Conservation (phyloP, 2,113 vertebrate genomes). For the Periophthalmodon schlosseri region DNA sequence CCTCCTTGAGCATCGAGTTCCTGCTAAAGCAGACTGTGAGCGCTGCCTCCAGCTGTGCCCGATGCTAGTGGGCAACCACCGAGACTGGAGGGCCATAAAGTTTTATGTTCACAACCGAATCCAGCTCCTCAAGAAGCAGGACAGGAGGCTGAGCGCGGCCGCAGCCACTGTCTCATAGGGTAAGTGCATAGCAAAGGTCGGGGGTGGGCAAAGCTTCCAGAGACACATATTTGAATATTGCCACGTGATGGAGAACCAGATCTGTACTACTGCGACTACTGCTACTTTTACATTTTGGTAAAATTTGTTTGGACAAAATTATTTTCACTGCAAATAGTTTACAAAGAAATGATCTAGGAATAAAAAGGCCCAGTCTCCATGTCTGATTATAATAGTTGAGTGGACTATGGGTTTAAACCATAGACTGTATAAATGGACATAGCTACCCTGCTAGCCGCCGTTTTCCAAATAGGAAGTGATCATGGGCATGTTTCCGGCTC, state of each 20-base stretch:
- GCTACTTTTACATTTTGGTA: not conserved
- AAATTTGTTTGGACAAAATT: not conserved
- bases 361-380: too few relatives aligned
- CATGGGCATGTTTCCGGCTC: too few relatives aligned
- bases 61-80: constrained; percentile 78
- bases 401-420: too few relatives aligned
- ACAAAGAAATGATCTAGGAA: not conserved
- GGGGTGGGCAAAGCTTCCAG: not conserved
- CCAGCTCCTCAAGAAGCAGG: constrained; percentile 80
- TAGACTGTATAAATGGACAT: too few relatives aligned
- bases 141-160: constrained; percentile 63
- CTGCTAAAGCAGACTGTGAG: constrained; percentile 81
- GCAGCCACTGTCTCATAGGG: constrained; percentile 55
- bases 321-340: not conserved
- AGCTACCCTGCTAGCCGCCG: too few relatives aligned
- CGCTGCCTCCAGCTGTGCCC: constrained; percentile 80
- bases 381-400: too few relatives aligned
- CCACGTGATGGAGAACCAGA: too few relatives aligned
- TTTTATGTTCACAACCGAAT: constrained; percentile 83
- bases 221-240: too few relatives aligned
- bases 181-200: not conserved
- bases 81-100: constrained; percentile 82
- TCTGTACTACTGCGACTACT: constrained; percentile 1
- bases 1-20: constrained; percentile 77
- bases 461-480: too few relatives aligned